These are phyloP conservation scores for Endotricha flammealis DNA, from an alignment of 2,888 invertebrate species.

Conservation along the genomic window DNA sequence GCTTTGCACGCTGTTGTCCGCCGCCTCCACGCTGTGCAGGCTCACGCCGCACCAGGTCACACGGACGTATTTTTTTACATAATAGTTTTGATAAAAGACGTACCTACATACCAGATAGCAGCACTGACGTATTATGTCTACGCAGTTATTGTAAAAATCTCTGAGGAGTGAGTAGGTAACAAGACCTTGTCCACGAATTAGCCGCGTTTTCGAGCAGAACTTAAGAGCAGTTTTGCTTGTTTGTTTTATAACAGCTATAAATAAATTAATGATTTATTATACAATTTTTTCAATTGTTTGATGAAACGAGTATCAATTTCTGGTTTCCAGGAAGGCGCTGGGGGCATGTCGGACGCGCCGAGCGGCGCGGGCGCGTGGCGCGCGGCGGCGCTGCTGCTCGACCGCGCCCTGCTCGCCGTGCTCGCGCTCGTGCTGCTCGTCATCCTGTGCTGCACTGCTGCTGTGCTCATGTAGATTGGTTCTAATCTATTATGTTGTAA, in stretches of 20 bases:
- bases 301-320: slow-evolving; percentile 2
- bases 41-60: slow-evolving; percentile 32
- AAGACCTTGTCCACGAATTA: too few relatives aligned
- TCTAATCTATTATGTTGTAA: background rate
- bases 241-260: too few relatives aligned
- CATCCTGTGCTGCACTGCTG: slow-evolving; percentile 15
- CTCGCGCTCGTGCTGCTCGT: slow-evolving; percentile 32
- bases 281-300: too few relatives aligned
- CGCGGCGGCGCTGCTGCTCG: slow-evolving; percentile 47
- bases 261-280: too few relatives aligned
- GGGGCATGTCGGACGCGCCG: slow-evolving; percentile 12
- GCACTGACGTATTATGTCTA: too few relatives aligned
- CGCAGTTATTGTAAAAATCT: too few relatives aligned
- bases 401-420: slow-evolving; percentile 33
- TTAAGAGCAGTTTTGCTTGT: too few relatives aligned
- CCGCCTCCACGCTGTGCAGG: slow-evolving; percentile 29
- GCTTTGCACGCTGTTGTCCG: slow-evolving; percentile 30
- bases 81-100: too few relatives aligned
- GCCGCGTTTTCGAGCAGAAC: too few relatives aligned
- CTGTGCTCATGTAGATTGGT: slow-evolving; percentile 2
- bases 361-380: slow-evolving; percentile 43
- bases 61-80: too few relatives aligned
- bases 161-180: too few relatives aligned
- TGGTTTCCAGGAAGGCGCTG: slow-evolving; percentile 15
- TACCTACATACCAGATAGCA: too few relatives aligned